Evolutionary conservation across 2,888 invertebrate genomes (phyloP), one percentile per base, ranked within the genome.

Genomic region (Tridacna crocea): DNA sequence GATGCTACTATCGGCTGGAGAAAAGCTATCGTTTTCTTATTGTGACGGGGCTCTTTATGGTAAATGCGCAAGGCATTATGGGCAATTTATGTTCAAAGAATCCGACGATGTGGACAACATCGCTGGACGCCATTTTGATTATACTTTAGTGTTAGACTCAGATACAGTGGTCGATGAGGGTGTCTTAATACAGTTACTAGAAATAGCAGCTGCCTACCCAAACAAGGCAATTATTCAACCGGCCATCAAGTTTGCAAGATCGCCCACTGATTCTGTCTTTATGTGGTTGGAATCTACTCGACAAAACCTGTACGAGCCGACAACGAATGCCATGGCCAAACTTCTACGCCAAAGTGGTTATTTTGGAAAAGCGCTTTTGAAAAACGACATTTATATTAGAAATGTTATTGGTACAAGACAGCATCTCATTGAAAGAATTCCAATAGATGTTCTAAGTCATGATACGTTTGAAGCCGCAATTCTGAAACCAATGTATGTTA

Each of bases 401-500:
- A 87, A 88, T 46, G 89, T 92, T 2, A 91, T 92, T 27, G 92
- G 92, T n/a, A 83, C 84, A 11, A 76, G 87, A 60, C 89, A 90
- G 6, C 80, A 88, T n/a, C 79, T 87, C 22, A 88, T 92, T 46
- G 92, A 92, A 82, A 80, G 90, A 51, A 90, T 92, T 10, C 92
- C 92, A 0, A 85, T 92, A n/a, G 91, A 92, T 80, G 92, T 92
- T 13, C 85, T 92, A 1, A 92, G 92, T 74, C 92, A 92, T 74
- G 92, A 92, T 77, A 92, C 92, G 11, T 92, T 91, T 80, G 92
- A 92, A 72, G 92, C 92, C 17, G 91, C 91, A 0, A 80, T 92
- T 10, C 78, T 92, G 51, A 84, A 88, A 27, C 92, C 92, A 0
- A 78, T 90, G 19, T 92, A 91, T 80, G 91, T 89, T 3, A 87